These are phyloP conservation scores for Microtus pennsylvanicus DNA, from an alignment of 2,113 vertebrate genomes.

Conservation along the genomic window DNA sequence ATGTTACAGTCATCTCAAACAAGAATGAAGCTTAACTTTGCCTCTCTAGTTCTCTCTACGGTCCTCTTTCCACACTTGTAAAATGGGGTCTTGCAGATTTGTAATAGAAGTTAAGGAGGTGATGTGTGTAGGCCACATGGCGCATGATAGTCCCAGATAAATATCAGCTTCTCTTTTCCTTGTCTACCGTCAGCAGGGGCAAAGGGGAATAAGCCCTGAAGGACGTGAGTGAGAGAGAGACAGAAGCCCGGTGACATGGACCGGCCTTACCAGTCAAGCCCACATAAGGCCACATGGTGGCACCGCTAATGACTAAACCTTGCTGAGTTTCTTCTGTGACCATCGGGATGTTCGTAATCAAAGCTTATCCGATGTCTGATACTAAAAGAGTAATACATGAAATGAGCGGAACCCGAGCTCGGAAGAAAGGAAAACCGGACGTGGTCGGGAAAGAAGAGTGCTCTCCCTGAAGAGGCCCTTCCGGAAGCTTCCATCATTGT, in stretches of 20 bases:
- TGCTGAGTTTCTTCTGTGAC: neutral
- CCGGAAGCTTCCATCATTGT: neutral
- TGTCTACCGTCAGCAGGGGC: neutral
- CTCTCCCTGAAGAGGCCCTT: neutral
- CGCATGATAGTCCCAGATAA: neutral
- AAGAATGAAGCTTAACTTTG: neutral
- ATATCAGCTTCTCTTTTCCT: neutral
- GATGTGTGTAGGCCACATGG: neutral
- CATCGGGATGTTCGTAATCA: neutral
- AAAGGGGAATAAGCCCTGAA: neutral
- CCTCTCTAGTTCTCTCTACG: neutral
- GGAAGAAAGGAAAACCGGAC: neutral
- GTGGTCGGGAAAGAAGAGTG: neutral
- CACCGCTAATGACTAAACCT: neutral
- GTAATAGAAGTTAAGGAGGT: neutral
- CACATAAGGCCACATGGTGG: neutral
- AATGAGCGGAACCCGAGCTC: neutral
- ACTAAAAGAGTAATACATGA: neutral
- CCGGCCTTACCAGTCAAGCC: neutral
- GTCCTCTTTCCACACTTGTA: conserved; percentile 1
- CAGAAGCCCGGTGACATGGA: rapidly evolving
- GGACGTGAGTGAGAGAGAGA: neutral
- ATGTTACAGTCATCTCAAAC: neutral
- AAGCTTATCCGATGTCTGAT: neutral
- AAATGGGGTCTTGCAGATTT: neutral